Percentiles rank a stretch among this genome's conserved stretches.
Conservation (phyloP, 2,888 invertebrate species). For the Agrotis puta region DNA sequence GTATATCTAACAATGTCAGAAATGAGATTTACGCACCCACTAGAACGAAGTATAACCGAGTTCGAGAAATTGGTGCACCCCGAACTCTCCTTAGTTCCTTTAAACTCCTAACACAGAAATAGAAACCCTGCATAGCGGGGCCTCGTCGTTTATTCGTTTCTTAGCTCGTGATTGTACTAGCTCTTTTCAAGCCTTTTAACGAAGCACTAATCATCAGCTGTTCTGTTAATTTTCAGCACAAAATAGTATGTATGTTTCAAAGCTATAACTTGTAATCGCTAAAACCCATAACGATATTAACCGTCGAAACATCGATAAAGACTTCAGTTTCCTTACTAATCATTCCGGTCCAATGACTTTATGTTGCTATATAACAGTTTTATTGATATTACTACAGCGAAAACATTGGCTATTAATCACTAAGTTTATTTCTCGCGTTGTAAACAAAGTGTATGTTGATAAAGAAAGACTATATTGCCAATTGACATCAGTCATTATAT, state of each 20-base stretch:
- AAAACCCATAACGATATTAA: constrained; percentile 11
- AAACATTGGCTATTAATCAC: constrained; percentile 37
- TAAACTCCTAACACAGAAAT: no score
- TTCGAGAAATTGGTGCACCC: no score
- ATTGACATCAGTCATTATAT: constrained; percentile 8
- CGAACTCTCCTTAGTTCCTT: no score
- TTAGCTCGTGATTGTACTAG: no score
- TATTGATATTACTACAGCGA: constrained; percentile 28
- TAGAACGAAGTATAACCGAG: no score
- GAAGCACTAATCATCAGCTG: not conserved
- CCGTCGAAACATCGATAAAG: constrained; percentile 14
- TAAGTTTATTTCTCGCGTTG: constrained; percentile 20
- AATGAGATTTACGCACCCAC: no score
- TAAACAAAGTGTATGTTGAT: constrained; percentile 16
- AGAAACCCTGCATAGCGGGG: no score
- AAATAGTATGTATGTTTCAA: not conserved
- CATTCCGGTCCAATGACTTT: constrained; percentile 36
- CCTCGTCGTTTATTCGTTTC: no score
- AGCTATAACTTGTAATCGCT: constrained; percentile 17
- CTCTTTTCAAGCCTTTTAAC: not conserved
- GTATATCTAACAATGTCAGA: no score
- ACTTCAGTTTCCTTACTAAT: constrained; percentile 25
- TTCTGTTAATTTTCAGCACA: constrained; percentile 1
- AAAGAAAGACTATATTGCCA: constrained; percentile 7
- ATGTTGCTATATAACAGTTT: constrained; percentile 36